phyloP scores from a whole-genome alignment of 2,113 vertebrate genomes.

The Prionailurus bengalensis region DNA sequence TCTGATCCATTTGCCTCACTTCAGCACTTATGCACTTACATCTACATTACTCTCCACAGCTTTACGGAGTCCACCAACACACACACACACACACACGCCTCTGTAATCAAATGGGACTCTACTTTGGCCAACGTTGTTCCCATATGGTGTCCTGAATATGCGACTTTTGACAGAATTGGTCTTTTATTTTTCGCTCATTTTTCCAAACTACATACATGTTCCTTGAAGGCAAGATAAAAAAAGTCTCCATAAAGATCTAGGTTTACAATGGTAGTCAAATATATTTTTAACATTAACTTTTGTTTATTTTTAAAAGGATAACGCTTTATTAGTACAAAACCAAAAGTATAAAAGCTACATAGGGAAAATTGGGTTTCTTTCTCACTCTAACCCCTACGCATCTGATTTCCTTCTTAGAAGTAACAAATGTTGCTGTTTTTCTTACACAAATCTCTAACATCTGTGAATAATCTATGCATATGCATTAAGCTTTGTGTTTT shows the following conservation, averaged over 20 bases:
- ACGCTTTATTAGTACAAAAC: background rate
- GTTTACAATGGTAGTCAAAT: background rate
- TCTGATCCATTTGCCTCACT: background rate
- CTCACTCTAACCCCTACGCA: background rate
- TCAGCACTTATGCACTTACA: background rate
- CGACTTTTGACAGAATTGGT: background rate
- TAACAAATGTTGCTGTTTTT: background rate
- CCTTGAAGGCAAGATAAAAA: background rate
- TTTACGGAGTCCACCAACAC: too few relatives aligned
- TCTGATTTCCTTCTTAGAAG: background rate
- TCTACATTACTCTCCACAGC: background rate
- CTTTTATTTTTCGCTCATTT: constrained; percentile 27
- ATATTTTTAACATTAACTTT: background rate
- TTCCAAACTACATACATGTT: background rate
- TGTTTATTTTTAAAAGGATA: background rate
- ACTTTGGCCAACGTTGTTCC: background rate
- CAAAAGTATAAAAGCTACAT: background rate
- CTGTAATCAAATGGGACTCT: background rate
- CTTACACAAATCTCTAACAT: background rate
- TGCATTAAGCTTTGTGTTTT: background rate
- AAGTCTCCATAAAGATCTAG: background rate
- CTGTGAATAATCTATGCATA: background rate
- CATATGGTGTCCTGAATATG: background rate
- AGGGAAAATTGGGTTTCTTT: background rate
- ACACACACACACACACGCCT: background rate